Conservation (phyloP, 2,113 vertebrate genomes). For the Climacteris rufus region DNA sequence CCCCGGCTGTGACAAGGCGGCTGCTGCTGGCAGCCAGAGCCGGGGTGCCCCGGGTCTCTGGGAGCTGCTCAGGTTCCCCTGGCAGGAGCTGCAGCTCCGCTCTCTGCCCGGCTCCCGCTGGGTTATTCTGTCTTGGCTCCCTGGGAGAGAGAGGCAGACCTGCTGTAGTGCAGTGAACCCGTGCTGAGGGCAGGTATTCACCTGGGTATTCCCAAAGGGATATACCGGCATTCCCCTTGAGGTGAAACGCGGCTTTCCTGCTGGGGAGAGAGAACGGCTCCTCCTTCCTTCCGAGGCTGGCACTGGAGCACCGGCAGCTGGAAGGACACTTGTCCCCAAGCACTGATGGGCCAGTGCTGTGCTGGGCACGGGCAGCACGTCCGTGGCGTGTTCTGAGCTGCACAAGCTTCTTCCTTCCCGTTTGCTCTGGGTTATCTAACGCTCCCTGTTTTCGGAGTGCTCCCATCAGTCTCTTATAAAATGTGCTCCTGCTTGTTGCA, state of each 20-base stretch:
- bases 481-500: constrained; percentile 85
- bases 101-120: neutral
- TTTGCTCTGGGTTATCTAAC: constrained; percentile 30
- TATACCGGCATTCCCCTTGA: neutral
- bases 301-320: neutral
- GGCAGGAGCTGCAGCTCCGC: neutral
- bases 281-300: neutral
- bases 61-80: neutral
- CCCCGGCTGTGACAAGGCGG: neutral
- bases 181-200: accelerated
- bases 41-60: neutral
- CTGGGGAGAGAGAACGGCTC: neutral
- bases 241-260: neutral
- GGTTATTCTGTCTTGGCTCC: neutral
- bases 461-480: constrained; percentile 69
- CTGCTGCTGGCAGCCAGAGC: accelerated
- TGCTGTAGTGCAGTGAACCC: neutral
- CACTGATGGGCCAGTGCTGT: neutral
- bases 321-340: neutral
- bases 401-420: constrained; percentile 15
- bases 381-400: neutral
- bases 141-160: neutral
- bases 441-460: constrained; percentile 65
- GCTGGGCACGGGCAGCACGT: neutral
- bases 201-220: neutral